Conservation (phyloP, 1,140 invertebrate species). For the Globodera rostochiensis region DNA sequence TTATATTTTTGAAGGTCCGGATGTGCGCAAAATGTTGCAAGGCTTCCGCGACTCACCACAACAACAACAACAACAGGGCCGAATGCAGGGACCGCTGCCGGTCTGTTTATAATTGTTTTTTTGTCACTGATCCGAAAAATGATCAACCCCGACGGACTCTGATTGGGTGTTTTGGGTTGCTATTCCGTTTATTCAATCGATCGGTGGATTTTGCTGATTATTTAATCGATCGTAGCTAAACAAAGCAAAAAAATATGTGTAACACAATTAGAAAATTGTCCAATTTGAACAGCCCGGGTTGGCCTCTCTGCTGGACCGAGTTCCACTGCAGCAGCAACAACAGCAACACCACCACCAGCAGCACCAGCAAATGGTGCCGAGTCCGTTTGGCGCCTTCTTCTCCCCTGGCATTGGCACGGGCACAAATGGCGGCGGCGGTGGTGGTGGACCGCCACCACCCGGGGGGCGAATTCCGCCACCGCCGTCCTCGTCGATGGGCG, state of each 20-base stretch:
- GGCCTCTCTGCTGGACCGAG: neutral
- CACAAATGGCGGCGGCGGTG: neutral
- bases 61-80: neutral
- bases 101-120: neutral
- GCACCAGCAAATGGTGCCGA: neutral
- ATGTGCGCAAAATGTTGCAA: constrained; percentile 28
- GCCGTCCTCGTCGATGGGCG: neutral
- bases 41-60: neutral
- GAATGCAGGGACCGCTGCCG: neutral
- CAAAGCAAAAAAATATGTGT: neutral
- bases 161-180: too few relatives aligned
- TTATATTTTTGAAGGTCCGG: constrained; percentile 10
- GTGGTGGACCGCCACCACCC: neutral
- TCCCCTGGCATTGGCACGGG: neutral
- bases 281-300: neutral
- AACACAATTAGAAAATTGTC: neutral
- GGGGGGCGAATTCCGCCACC: constrained; percentile 5
- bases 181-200: neutral
- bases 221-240: too few relatives aligned
- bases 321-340: neutral
- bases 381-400: neutral
- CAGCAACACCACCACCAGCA: neutral
- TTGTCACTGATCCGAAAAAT: neutral
- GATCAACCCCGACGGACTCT: too few relatives aligned
- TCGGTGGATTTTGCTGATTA: too few relatives aligned